A percentile compares a stretch with the other conserved stretches of the same genome.
Conservation (phyloP, 1,140 invertebrate species). For the Choristoneura fumiferana region DNA sequence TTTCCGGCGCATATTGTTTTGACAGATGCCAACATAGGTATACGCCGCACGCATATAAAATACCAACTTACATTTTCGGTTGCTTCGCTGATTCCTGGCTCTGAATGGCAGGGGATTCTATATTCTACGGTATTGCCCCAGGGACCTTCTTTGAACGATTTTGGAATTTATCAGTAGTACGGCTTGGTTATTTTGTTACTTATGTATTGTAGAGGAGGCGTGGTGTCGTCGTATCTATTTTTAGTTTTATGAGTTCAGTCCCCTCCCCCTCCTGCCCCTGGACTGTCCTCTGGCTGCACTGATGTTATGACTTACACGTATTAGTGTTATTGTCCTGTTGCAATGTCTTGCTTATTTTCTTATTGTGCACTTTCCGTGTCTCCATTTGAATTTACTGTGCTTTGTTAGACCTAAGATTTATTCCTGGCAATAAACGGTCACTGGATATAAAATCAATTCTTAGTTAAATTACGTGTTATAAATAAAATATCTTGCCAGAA, state of each 20-base stretch:
- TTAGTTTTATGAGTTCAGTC: conserved; percentile 69
- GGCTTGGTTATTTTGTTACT: background rate
- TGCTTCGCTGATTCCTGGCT: conserved; percentile 17
- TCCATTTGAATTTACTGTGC: background rate
- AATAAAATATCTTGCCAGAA: too few species aligned
- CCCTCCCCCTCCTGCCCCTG: conserved; percentile 35
- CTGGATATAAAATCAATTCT: too few species aligned
- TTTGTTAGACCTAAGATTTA: background rate
- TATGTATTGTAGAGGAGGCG: conserved; percentile 24
- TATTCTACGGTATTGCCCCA: background rate
- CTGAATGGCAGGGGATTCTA: conserved; percentile 2
- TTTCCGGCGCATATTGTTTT: conserved; percentile 62
- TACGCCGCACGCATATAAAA: conserved; percentile 19
- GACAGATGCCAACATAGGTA: conserved; percentile 57
- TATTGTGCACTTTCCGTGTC: conserved; percentile 7
- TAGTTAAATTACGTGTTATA: too few species aligned
- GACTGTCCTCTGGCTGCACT: conserved; percentile 23
- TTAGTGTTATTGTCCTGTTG: conserved; percentile 19
- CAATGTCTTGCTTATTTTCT: background rate
- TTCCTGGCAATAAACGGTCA: too few species aligned
- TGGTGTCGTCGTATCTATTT: conserved; percentile 56
- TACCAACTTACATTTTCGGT: conserved; percentile 24
- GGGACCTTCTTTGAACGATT: background rate
- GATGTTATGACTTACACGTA: conserved; percentile 47
- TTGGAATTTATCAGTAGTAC: background rate